Percentiles rank a stretch among this genome's conserved stretches.
Evolutionary conservation across 2,797 vertebrate genomes (phyloP).

Genomic region (Sternarchorhynchus goeldii): DNA sequence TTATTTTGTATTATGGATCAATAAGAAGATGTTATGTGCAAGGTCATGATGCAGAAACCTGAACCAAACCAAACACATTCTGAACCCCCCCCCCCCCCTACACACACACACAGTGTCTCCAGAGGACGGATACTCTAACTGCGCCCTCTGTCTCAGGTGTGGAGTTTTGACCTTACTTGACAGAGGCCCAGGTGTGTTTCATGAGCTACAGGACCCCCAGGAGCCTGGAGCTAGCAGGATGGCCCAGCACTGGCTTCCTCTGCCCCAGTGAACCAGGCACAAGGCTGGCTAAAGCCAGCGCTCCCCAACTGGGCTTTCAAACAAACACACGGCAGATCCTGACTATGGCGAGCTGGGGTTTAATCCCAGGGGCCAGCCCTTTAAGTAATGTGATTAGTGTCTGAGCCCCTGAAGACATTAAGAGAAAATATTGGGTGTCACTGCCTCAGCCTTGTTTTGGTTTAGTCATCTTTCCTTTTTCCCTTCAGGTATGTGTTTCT

Average conservation of each 20-base stretch:
- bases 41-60: too few species aligned
- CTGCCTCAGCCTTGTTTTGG: slow-evolving; percentile 48
- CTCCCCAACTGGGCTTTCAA: slow-evolving; percentile 53
- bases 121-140: slow-evolving; percentile 18
- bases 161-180: slow-evolving; percentile 36
- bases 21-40: too few species aligned
- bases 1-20: too few species aligned
- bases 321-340: slow-evolving; percentile 62
- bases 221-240: too few species aligned
- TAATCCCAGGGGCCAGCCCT: slow-evolving; percentile 57
- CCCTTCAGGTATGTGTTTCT: slow-evolving; percentile 17
- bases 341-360: slow-evolving; percentile 59
- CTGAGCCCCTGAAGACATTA: slow-evolving; percentile 55
- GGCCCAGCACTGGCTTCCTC: neutral
- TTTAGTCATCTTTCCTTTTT: slow-evolving; percentile 45
- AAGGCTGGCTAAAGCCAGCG: too few species aligned
- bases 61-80: too few species aligned
- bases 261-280: neutral
- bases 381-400: slow-evolving; percentile 65
- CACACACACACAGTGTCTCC: neutral
- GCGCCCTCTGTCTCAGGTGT: slow-evolving; percentile 32
- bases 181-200: slow-evolving; percentile 28
- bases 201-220: slow-evolving; percentile 18
- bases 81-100: too few species aligned
- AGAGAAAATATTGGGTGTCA: slow-evolving; percentile 53